Evolutionary conservation across 2,888 invertebrate genomes (phyloP), one percentile per base, ranked within the genome.

Genomic region (Brachyptera risi): DNA sequence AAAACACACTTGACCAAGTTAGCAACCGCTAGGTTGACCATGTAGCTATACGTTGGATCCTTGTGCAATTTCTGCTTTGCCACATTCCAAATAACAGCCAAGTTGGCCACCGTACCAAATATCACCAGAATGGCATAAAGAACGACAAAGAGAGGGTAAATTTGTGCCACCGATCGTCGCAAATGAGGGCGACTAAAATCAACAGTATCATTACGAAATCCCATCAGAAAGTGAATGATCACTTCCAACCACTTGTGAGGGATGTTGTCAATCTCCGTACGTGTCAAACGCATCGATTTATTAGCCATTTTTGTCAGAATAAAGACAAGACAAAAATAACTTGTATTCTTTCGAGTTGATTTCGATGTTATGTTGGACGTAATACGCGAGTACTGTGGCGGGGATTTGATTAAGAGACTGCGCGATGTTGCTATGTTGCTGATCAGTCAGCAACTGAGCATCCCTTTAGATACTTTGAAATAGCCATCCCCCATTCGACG

Each of bases 1-100:
- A 84, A 71, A 17, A 83, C 73, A 69, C 86, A 84, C 73, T 87
- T 86, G 40, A 87, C 75, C 38, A 86, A 74, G 71, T 87, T 84
- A 67, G 86, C 83, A 57, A 87, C 70, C 0, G 83, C 83, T 68
- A 87, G 76, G 72, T 87, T 88, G 63, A 84, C 78, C 47, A 88
- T 75, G 71, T 85, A 86, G 63, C 82, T 80, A 71, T 81, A 83
- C 5, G 85, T 86, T 19, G 83, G 80, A 68, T 87, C 84, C 64
- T 78, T 77, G 72, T 82, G 83, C 7, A 85, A 73, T 61, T 79
- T 75, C 68, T 83, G 80, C 17, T 69, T 70, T 3, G 70, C 68
- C 17, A 75, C 68, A 31, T 72, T 70, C 58, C 78, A 76, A 37
- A 85, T 73, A 69, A 87, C 82, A 35, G 78, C 78, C 0, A 82